phyloP scores from a whole-genome alignment of 1,140 invertebrate genomes.

The Harpegnathos saltator region DNA sequence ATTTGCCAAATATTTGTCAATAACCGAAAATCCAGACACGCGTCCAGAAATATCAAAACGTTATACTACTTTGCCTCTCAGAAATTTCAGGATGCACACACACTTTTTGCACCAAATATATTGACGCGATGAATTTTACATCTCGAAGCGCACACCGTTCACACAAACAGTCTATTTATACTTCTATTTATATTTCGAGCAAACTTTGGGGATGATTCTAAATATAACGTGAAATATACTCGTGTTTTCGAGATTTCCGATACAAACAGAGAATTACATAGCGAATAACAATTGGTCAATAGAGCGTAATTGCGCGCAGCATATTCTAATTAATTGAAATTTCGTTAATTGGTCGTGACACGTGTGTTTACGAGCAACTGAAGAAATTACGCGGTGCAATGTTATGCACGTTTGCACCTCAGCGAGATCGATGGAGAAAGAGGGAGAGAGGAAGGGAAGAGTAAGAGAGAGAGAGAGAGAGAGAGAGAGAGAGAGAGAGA shows the following conservation, averaged over 20 bases:
- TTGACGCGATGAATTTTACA: not conserved
- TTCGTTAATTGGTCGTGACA: constrained; percentile 14
- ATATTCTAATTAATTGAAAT: constrained; percentile 32
- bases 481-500: not conserved
- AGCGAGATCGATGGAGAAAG: not conserved
- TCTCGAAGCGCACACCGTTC: not conserved
- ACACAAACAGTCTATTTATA: not conserved
- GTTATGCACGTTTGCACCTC: not conserved
- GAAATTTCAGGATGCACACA: no score
- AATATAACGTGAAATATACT: constrained; percentile 23
- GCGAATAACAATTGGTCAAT: not conserved
- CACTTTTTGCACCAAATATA: not conserved
- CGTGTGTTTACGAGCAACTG: not conserved
- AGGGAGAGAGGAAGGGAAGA: not conserved
- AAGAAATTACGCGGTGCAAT: constrained; percentile 8
- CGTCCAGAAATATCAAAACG: no score
- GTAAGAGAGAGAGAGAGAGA: not conserved
- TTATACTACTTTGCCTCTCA: no score
- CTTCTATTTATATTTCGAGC: not conserved
- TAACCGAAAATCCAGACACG: no score
- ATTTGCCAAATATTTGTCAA: not conserved
- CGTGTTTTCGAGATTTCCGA: not conserved
- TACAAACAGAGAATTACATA: not conserved
- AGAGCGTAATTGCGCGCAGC: not conserved
- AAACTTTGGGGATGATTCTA: constrained; percentile 19